Evolutionary conservation across 2,797 vertebrate genomes (phyloP).

Genomic region (Esox masquinongy): DNA sequence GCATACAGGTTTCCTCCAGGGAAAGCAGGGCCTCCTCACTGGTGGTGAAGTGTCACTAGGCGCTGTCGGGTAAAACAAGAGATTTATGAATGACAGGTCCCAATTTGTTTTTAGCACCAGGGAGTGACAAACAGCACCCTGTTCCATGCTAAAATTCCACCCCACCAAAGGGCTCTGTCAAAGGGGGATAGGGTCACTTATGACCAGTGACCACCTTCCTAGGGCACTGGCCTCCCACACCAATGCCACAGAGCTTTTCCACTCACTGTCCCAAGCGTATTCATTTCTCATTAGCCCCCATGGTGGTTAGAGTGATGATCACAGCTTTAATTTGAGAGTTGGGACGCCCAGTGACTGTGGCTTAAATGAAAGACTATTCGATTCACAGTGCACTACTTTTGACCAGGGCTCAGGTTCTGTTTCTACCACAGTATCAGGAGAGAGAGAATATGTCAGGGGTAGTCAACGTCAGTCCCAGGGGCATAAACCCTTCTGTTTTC

Average conservation of each 20-base stretch:
- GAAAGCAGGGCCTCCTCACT: slow-evolving; percentile 43
- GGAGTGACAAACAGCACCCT: slow-evolving; percentile 64
- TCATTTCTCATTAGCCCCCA: slow-evolving; percentile 70
- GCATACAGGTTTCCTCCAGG: not conserved
- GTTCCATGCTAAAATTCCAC: slow-evolving; percentile 68
- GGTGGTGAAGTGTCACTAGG: slow-evolving; percentile 52
- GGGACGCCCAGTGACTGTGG: slow-evolving; percentile 33
- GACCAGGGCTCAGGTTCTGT: slow-evolving; percentile 33
- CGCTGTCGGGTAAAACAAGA: slow-evolving; percentile 68
- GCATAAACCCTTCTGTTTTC: no score
- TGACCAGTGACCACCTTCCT: slow-evolving; percentile 66
- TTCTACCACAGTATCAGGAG: slow-evolving; percentile 63
- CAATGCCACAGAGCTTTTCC: slow-evolving; percentile 29
- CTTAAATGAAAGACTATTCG: not conserved
- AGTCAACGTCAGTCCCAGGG: no score
- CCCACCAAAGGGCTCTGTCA: slow-evolving; percentile 56
- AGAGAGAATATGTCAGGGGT: not conserved
- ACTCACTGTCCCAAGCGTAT: slow-evolving; percentile 60
- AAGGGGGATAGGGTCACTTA: slow-evolving; percentile 67
- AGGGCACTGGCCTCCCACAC: slow-evolving; percentile 45
- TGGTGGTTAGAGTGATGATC: slow-evolving; percentile 67
- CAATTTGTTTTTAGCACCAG: slow-evolving; percentile 74
- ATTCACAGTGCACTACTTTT: not conserved
- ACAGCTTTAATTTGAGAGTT: slow-evolving; percentile 71
- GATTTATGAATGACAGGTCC: slow-evolving; percentile 77